Conservation (phyloP, 2,113 vertebrate genomes). For the Apus apus region DNA sequence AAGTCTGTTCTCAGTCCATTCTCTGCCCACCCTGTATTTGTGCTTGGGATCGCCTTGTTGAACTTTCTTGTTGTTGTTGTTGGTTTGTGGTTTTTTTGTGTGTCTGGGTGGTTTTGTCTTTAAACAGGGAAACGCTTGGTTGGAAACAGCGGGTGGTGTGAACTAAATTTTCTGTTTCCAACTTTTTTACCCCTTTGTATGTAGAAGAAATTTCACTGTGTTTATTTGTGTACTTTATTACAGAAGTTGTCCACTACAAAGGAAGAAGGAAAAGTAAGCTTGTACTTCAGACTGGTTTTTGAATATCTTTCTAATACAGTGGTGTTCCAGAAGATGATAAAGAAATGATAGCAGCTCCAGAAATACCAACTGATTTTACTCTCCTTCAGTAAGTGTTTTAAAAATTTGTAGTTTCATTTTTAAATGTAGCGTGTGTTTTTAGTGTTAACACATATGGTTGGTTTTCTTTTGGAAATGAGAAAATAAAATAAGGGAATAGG, state of each 20-base stretch:
- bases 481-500: background rate
- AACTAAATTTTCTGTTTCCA: background rate
- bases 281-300: slow-evolving; percentile 72
- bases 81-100: too few relatives aligned
- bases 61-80: too few relatives aligned
- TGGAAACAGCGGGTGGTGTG: background rate
- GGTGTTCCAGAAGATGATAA: slow-evolving; percentile 96
- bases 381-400: slow-evolving; percentile 90
- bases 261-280: slow-evolving; percentile 66
- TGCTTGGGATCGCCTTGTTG: too few relatives aligned
- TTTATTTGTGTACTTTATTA: background rate
- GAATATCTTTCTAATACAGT: slow-evolving; percentile 80
- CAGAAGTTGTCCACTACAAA: slow-evolving; percentile 67
- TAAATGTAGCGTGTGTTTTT: background rate
- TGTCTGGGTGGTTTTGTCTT: background rate
- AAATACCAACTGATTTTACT: slow-evolving; percentile 97
- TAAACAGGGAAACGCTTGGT: background rate
- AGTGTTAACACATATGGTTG: background rate
- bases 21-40: too few relatives aligned
- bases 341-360: slow-evolving; percentile 99
- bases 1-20: too few relatives aligned
- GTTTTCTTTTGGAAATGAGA: background rate
- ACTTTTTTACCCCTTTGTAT: background rate
- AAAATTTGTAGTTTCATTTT: background rate
- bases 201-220: background rate